Evolutionary conservation across 2,797 vertebrate genomes (phyloP).

Genomic region (Falco biarmicus): DNA sequence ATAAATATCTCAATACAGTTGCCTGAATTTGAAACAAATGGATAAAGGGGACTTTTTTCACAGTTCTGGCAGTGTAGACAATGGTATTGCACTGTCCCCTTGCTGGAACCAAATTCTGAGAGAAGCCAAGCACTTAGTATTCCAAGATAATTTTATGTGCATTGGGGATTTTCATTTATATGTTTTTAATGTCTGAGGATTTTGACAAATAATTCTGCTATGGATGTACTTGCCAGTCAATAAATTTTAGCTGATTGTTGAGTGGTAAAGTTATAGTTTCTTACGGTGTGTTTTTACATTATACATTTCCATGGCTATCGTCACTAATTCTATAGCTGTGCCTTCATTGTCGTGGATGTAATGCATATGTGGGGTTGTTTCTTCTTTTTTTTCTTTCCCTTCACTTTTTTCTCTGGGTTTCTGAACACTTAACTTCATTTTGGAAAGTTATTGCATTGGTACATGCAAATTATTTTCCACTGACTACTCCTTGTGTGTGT

Average conservation of each 20-base stretch:
- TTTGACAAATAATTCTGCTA: not conserved
- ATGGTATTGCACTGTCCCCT: not conserved
- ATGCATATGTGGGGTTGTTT: accelerated
- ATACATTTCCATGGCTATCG: not conserved
- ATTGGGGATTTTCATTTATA: not conserved
- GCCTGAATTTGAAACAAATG: not conserved
- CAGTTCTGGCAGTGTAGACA: not conserved
- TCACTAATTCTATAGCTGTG: not conserved
- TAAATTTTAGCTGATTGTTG: not conserved
- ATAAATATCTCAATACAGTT: not conserved
- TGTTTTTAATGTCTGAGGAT: not conserved
- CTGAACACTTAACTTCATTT: not conserved
- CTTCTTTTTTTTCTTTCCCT: not conserved
- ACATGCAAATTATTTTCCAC: not conserved
- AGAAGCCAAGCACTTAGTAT: not conserved
- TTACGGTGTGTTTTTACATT: not conserved
- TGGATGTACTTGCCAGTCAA: not conserved
- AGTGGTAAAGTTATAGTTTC: not conserved
- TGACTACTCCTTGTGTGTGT: not conserved
- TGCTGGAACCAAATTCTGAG: not conserved
- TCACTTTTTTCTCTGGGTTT: not conserved
- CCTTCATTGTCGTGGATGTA: not conserved
- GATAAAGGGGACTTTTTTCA: not conserved
- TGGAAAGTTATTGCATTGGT: not conserved
- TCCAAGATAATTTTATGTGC: not conserved